Evolutionary conservation across 2,113 vertebrate species (phyloP).

Genomic region (Solea senegalensis): DNA sequence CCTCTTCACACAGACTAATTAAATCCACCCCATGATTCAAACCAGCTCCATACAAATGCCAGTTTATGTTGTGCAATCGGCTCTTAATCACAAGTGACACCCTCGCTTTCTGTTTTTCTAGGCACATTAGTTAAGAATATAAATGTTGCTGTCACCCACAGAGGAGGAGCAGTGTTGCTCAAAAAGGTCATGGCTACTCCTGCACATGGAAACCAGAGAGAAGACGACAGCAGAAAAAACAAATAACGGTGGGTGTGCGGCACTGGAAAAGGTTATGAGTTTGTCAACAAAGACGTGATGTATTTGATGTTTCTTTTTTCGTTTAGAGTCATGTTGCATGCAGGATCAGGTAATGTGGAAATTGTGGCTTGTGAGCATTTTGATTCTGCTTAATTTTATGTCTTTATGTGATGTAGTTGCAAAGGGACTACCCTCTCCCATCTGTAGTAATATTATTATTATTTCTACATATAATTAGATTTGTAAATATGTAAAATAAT

Average conservation of each 20-base stretch:
- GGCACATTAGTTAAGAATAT: not conserved
- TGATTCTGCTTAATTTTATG: no score
- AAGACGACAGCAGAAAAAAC: not conserved
- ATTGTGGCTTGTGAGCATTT: no score
- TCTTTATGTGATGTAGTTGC: no score
- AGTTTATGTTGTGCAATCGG: not conserved
- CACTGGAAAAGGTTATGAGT: slow-evolving; percentile 2
- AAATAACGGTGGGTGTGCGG: not conserved
- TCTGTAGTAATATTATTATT: no score
- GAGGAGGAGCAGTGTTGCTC: slow-evolving; percentile 7
- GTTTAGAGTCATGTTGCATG: not conserved
- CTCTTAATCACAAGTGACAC: not conserved
- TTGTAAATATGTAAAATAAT: no score
- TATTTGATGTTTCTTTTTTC: not conserved
- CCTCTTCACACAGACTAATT: not conserved
- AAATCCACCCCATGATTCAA: not conserved
- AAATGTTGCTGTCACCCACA: not conserved
- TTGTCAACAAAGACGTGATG: not conserved
- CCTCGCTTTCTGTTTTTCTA: not conserved
- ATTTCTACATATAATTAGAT: no score
- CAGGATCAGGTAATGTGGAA: no score
- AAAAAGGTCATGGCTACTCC: slow-evolving; percentile 27
- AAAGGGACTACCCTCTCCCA: no score
- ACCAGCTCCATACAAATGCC: not conserved
- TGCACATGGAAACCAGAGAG: not conserved